Percentiles rank a stretch among this genome's conserved stretches.
phyloP scores from a whole-genome alignment of 2,113 vertebrate species.

The Gobiocypris rarus region DNA sequence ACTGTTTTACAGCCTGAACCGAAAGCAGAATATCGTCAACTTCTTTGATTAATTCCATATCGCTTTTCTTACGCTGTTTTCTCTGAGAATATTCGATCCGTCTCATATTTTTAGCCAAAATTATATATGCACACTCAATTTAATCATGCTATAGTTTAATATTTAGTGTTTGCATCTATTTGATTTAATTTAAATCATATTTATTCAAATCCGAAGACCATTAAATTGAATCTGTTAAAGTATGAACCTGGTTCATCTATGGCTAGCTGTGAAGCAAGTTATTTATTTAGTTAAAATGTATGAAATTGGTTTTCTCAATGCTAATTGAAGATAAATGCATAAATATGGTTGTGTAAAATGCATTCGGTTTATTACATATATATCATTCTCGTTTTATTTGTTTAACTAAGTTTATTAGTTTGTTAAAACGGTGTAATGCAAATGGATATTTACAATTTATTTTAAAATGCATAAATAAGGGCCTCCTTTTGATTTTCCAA shows the following conservation, averaged over 20 bases:
- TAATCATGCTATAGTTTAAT: neutral
- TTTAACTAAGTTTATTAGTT: neutral
- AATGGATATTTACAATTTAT: neutral
- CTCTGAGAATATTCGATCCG: neutral
- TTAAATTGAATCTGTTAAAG: neutral
- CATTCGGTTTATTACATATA: neutral
- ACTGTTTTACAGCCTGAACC: neutral
- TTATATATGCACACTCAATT: neutral
- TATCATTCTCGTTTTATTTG: neutral
- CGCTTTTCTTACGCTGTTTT: neutral
- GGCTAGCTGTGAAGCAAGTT: neutral
- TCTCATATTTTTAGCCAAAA: neutral
- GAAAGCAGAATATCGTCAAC: neutral
- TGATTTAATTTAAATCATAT: too few species aligned
- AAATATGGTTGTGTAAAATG: neutral
- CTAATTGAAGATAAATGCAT: neutral
- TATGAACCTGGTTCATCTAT: neutral
- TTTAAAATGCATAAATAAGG: neutral
- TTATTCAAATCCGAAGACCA: neutral
- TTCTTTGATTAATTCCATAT: neutral
- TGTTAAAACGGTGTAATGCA: neutral
- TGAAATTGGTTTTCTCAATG: neutral
- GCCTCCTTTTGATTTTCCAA: neutral
- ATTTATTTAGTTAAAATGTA: neutral
- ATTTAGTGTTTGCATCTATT: neutral